phyloP scores from a whole-genome alignment of 2,888 invertebrate species.

The Drosophila mayaguana region DNA sequence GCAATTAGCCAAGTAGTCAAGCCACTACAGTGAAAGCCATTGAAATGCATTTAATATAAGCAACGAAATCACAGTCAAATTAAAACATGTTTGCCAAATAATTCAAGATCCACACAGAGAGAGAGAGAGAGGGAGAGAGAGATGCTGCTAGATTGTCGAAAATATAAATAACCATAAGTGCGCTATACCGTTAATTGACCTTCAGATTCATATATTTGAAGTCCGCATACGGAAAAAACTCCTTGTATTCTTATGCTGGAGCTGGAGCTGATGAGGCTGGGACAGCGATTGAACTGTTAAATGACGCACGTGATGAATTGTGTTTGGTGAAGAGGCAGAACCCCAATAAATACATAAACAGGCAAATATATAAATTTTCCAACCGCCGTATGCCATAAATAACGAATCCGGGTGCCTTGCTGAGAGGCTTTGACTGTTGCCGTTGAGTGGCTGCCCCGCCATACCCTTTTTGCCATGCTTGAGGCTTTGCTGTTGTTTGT shows the following conservation, averaged over 20 bases:
- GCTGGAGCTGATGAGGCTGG: background rate
- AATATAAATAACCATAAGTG: conserved; percentile 11
- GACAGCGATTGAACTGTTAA: conserved; percentile 73
- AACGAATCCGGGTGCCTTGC: conserved; percentile 74
- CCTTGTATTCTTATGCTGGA: background rate
- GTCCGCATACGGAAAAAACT: background rate
- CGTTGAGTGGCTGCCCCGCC: conserved; percentile 39
- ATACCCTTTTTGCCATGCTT: conserved; percentile 17
- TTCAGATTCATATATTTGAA: conserved; percentile 26
- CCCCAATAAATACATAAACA: conserved; percentile 33
- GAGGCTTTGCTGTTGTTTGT: conserved; percentile 37
- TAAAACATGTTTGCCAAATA: conserved; percentile 25
- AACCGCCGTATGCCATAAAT: conserved; percentile 68
- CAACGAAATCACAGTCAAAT: background rate
- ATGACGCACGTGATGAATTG: conserved; percentile 79
- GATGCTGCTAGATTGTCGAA: conserved; percentile 10
- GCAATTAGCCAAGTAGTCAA: conserved; percentile 49
- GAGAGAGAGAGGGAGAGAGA: conserved; percentile 15
- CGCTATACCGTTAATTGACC: conserved; percentile 45
- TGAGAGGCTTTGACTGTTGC: conserved; percentile 31
- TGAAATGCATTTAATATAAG: conserved; percentile 30
- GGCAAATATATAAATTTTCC: conserved; percentile 20
- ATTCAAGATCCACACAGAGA: conserved; percentile 5
- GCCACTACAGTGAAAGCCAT: conserved; percentile 48
- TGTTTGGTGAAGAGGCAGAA: conserved; percentile 42